phyloP scores from a whole-genome alignment of 2,888 invertebrate species.

The Eulithis prunata region DNA sequence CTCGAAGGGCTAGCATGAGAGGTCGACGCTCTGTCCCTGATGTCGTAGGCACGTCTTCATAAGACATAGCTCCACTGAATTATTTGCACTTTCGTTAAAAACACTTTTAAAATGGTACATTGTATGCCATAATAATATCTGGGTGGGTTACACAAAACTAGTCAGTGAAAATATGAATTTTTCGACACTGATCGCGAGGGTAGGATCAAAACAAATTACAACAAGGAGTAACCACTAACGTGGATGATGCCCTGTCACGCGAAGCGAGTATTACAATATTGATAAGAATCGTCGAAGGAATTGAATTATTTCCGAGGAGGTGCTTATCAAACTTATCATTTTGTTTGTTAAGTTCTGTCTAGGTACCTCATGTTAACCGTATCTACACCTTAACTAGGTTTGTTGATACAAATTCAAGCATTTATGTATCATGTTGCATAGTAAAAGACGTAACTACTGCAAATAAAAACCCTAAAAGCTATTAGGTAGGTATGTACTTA shows the following conservation, averaged over 20 bases:
- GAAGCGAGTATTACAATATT: conserved; percentile 49
- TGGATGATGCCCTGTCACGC: conserved; percentile 32
- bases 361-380: conserved; percentile 38
- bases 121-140: conserved; percentile 66
- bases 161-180: conserved; percentile 11
- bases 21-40: conserved; percentile 68
- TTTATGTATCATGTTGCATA: no score
- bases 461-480: no score
- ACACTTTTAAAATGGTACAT: conserved; percentile 56
- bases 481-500: no score
- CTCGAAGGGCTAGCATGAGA: conserved; percentile 66
- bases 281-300: conserved; percentile 74
- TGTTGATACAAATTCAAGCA: background rate
- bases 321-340: conserved; percentile 77
- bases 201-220: conserved; percentile 16
- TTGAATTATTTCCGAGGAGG: conserved; percentile 58
- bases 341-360: conserved; percentile 63
- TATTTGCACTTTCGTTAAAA: conserved; percentile 56
- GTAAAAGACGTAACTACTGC: no score
- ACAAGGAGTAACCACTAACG: conserved; percentile 20
- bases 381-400: conserved; percentile 6
- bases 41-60: conserved; percentile 56
- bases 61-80: conserved; percentile 58
- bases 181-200: conserved; percentile 27
- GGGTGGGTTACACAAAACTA: conserved; percentile 39